phyloP scores from a whole-genome alignment of 2,113 vertebrate species.

The Heterocephalus glaber region DNA sequence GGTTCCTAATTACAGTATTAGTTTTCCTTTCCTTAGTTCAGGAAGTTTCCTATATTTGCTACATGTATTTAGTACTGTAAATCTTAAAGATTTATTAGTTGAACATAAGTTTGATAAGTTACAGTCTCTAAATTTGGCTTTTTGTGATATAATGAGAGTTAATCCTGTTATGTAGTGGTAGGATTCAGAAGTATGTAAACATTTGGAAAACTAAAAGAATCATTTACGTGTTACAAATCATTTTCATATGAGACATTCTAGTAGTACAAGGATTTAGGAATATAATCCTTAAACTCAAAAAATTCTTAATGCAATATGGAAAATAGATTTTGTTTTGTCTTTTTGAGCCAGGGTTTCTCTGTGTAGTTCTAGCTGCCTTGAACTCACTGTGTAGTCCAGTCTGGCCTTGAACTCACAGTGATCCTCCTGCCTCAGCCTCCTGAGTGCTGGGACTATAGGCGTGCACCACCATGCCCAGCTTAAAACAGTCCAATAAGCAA shows the following conservation, averaged over 20 bases:
- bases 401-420: not conserved
- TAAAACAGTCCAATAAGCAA: not conserved
- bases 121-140: not conserved
- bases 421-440: not conserved
- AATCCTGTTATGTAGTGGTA: not conserved
- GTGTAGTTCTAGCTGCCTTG: not conserved
- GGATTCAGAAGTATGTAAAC: conserved; percentile 14
- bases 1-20: conserved; percentile 10
- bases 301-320: conserved; percentile 21
- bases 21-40: conserved; percentile 1
- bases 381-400: not conserved
- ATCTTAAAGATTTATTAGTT: conserved; percentile 36
- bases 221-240: not conserved
- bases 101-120: conserved; percentile 15
- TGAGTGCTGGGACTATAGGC: not conserved
- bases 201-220: conserved; percentile 27
- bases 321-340: not conserved
- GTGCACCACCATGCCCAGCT: not conserved
- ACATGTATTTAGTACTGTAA: not conserved
- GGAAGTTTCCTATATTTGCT: conserved; percentile 39
- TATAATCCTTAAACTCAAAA: not conserved
- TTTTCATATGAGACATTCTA: conserved; percentile 31
- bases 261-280: not conserved
- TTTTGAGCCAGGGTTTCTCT: too few species aligned
- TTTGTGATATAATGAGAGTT: not conserved